Evolutionary conservation across 2,113 vertebrate genomes (phyloP).

Genomic region (Prochilodus magdalenae): DNA sequence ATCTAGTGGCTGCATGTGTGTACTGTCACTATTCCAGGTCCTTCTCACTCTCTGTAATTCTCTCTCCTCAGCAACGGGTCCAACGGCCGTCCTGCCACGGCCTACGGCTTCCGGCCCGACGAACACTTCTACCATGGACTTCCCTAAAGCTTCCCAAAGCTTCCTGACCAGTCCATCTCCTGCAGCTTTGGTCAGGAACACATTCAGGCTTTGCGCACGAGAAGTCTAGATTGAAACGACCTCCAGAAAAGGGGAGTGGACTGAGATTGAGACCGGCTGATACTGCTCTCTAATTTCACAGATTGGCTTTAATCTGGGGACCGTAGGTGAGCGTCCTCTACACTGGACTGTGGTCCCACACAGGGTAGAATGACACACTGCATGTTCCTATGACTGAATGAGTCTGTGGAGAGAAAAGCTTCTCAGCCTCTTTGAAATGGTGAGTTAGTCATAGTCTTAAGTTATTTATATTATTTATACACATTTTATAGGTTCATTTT

Average conservation of each 20-base stretch:
- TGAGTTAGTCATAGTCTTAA: slow-evolving; percentile 1
- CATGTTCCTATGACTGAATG: not conserved
- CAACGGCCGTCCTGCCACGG: slow-evolving; percentile 87
- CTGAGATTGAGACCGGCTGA: not conserved
- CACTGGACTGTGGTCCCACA: not conserved
- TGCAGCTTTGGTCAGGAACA: not conserved
- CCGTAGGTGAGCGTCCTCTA: not conserved
- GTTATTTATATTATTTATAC: slow-evolving; percentile 36
- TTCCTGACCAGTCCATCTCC: not conserved
- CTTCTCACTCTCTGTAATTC: not conserved
- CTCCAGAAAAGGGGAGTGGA: not conserved
- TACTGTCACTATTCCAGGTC: too few species aligned
- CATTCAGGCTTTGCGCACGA: not conserved
- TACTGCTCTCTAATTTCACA: not conserved
- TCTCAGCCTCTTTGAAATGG: not conserved
- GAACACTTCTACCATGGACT: slow-evolving; percentile 86
- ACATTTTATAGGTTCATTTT: not conserved
- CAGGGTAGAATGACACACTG: not conserved
- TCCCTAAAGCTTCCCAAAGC: slow-evolving; percentile 55
- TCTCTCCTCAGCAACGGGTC: slow-evolving; percentile 73
- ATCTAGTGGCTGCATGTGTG: slow-evolving; percentile 41
- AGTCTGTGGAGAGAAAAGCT: not conserved
- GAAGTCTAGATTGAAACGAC: not conserved
- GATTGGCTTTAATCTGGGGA: too few species aligned
- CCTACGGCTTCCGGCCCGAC: slow-evolving; percentile 90